A percentile compares a stretch with the other conserved stretches of the same genome.
These are phyloP conservation scores for Darevskia mixta DNA, from an alignment of 2,797 vertebrate species.

Conservation along the genomic window DNA sequence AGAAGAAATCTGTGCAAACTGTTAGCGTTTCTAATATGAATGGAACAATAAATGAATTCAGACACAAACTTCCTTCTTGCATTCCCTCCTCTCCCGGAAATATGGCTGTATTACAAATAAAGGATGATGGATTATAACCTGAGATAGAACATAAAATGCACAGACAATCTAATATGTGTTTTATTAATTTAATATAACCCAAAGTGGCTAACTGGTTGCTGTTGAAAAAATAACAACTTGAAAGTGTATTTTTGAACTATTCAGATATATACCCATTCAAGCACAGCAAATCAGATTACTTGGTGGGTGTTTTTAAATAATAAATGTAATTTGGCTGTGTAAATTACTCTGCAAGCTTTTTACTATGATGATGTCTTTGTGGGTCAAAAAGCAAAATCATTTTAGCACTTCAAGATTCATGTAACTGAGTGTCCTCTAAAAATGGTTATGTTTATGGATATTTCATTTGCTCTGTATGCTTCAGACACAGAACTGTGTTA, in stretches of 20 bases:
- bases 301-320: constrained; percentile 31
- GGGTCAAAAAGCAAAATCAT: constrained; percentile 39
- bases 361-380: constrained; percentile 55
- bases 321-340: constrained; percentile 58
- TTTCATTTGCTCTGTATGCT: background rate
- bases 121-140: constrained; percentile 20
- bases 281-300: constrained; percentile 19
- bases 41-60: constrained; percentile 23
- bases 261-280: constrained; percentile 32
- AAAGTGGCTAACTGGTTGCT: constrained; percentile 28
- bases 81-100: constrained; percentile 48
- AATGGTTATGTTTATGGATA: no score
- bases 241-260: constrained; percentile 6
- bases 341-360: constrained; percentile 39
- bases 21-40: constrained; percentile 29
- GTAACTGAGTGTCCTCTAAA: constrained; percentile 27
- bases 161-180: constrained; percentile 50
- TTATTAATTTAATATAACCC: constrained; percentile 32
- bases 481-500: background rate
- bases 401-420: constrained; percentile 41
- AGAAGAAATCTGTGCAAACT: constrained; percentile 29
- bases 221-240: constrained; percentile 33
- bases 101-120: constrained; percentile 17
- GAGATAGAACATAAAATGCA: constrained; percentile 41
- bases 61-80: constrained; percentile 15